Evolutionary conservation across 2,113 vertebrate species (phyloP).

Genomic region (Cairina moschata): DNA sequence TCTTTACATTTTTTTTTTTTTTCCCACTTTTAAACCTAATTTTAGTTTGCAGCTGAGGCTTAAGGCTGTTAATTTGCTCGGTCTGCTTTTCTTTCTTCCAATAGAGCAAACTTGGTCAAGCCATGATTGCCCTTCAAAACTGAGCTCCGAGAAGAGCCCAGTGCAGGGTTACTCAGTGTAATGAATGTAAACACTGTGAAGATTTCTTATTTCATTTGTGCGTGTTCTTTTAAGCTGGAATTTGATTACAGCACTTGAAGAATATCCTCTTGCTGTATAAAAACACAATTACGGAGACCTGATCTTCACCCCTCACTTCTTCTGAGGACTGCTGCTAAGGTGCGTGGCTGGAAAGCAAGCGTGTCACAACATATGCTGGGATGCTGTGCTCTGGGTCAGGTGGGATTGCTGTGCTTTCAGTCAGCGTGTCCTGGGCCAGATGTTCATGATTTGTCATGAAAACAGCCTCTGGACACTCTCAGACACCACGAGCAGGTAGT

Average conservation of each 20-base stretch:
- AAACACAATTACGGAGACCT: background rate
- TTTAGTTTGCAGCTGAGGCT: slow-evolving; percentile 2
- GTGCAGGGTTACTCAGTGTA: background rate
- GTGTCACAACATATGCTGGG: accelerated
- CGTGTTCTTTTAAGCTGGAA: background rate
- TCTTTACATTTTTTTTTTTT: background rate
- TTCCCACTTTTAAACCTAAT: background rate
- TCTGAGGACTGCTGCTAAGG: background rate
- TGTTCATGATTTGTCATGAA: background rate
- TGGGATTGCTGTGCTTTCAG: background rate
- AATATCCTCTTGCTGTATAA: slow-evolving; percentile 4
- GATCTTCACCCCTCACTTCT: background rate
- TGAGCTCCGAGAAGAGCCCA: background rate
- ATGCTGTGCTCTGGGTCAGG: background rate
- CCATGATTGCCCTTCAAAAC: slow-evolving; percentile 16
- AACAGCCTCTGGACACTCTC: background rate
- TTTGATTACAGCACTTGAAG: background rate
- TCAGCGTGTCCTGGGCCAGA: background rate
- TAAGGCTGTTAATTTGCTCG: slow-evolving; percentile 1
- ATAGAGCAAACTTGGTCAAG: background rate
- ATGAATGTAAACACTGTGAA: slow-evolving; percentile 25
- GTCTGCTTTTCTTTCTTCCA: background rate
- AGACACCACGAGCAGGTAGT: background rate
- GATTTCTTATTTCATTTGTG: slow-evolving; percentile 32
- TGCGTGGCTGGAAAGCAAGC: background rate